Conservation (phyloP, 1,140 invertebrate genomes). For the Polypedilum pembai region DNA sequence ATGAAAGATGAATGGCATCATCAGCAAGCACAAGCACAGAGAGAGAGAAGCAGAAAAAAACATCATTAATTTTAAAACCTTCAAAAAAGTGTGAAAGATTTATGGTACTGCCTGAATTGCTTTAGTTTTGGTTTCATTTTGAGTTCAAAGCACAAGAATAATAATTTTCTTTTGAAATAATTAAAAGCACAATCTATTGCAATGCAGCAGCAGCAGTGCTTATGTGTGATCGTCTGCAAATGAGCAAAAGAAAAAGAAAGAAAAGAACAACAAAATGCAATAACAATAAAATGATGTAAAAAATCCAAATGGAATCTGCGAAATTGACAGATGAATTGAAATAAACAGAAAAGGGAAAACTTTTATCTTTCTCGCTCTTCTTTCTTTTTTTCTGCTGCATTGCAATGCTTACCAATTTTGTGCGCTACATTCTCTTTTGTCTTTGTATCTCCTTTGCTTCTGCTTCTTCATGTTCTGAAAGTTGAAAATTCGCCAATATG, state of each 20-base stretch:
- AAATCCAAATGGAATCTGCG: constrained; percentile 9
- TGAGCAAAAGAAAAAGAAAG: not conserved
- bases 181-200: not conserved
- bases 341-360: not conserved
- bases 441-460: not conserved
- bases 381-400: not conserved
- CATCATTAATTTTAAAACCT: constrained; percentile 8
- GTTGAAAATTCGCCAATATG: constrained; percentile 6
- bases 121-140: too few species aligned
- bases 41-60: not conserved
- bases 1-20: not conserved
- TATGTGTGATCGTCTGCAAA: constrained; percentile 10
- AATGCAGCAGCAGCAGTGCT: not conserved
- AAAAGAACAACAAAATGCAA: too few species aligned
- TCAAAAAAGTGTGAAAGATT: constrained; percentile 10
- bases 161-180: too few species aligned
- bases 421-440: not conserved
- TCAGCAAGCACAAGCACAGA: constrained; percentile 1
- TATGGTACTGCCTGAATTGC: not conserved
- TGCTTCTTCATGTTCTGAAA: not conserved
- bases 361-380: not conserved
- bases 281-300: constrained; percentile 19
- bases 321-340: constrained; percentile 18
- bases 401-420: constrained; percentile 3
- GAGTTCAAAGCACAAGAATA: too few species aligned